Evolutionary conservation across 92 coral and sea anemone species (phyloP).

Genomic region (Siderastrea siderea): DNA sequence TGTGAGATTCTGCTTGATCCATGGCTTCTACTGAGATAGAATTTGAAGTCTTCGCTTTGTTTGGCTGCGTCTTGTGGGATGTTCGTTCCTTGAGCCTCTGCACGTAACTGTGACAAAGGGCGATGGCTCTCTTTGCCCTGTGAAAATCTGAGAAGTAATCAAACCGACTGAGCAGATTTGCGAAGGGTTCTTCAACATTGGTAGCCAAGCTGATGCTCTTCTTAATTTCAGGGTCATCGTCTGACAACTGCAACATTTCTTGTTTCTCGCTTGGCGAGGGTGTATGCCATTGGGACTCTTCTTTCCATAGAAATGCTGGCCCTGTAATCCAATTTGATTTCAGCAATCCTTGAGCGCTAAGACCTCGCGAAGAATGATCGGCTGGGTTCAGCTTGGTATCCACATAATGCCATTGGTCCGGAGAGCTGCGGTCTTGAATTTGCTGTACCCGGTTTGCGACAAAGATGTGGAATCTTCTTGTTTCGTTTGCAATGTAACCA

Average conservation of each 20-base stretch:
- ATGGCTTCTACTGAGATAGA: slow-evolving; percentile 15
- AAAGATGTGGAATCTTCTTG: slow-evolving; percentile 12
- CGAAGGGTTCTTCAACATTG: background rate
- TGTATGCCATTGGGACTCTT: background rate
- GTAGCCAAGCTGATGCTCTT: background rate
- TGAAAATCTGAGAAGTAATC: slow-evolving; percentile 35
- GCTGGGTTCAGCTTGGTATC: too few species aligned
- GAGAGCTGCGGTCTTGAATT: slow-evolving; percentile 20
- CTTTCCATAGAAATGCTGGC: background rate
- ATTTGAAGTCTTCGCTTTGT: too few species aligned
- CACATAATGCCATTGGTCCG: slow-evolving; percentile 7
- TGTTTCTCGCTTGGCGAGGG: background rate
- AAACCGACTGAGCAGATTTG: slow-evolving; percentile 16
- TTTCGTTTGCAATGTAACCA: slow-evolving; percentile 5
- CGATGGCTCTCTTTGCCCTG: slow-evolving; percentile 21
- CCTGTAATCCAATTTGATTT: background rate
- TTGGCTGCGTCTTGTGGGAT: too few species aligned
- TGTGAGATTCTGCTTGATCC: slow-evolving; percentile 9
- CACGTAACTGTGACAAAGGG: slow-evolving; percentile 11
- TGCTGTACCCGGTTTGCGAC: slow-evolving; percentile 16
- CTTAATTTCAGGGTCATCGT: slow-evolving; percentile 5
- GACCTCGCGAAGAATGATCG: too few species aligned
- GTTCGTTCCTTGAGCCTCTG: background rate
- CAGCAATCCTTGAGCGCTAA: background rate
- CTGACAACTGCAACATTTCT: background rate